phyloP scores from a whole-genome alignment of 2,797 vertebrate genomes.

The Myripristis murdjan region DNA sequence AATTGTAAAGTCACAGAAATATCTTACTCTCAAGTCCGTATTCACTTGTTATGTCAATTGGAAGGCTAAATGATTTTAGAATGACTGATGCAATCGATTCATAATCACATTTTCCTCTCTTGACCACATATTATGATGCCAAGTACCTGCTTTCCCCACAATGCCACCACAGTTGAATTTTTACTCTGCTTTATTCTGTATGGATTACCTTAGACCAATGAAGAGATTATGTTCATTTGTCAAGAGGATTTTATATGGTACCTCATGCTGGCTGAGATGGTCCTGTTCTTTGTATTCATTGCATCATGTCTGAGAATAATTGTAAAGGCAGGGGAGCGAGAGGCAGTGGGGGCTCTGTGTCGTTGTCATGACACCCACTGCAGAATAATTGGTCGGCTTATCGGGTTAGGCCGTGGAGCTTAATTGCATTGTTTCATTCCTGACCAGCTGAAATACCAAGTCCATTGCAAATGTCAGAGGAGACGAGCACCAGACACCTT shows the following conservation, averaged over 20 bases:
- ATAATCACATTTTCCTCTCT: background rate
- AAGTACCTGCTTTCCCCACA: background rate
- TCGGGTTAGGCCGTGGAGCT: conserved; percentile 65
- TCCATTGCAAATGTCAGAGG: conserved; percentile 1
- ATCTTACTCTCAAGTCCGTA: background rate
- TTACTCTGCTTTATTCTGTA: background rate
- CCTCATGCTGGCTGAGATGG: conserved; percentile 45
- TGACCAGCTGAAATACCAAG: conserved; percentile 38
- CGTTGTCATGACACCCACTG: conserved; percentile 79
- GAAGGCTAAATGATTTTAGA: background rate
- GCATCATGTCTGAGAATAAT: conserved; percentile 52
- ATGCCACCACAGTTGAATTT: conserved; percentile 35
- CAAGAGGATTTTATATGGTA: conserved; percentile 44
- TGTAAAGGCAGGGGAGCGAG: conserved; percentile 19
- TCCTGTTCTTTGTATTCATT: conserved; percentile 56
- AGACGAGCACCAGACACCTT: background rate
- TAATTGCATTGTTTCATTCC: conserved; percentile 68
- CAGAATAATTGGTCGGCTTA: conserved; percentile 70
- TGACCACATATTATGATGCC: conserved; percentile 6
- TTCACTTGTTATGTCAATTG: background rate
- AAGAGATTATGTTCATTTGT: conserved; percentile 29
- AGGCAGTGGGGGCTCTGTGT: conserved; percentile 33
- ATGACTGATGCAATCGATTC: background rate
- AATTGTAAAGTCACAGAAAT: conserved; percentile 5
- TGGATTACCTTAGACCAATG: conserved; percentile 37